These are phyloP conservation scores for Crenichthys baileyi DNA, from an alignment of 2,797 vertebrate genomes.

Conservation along the genomic window DNA sequence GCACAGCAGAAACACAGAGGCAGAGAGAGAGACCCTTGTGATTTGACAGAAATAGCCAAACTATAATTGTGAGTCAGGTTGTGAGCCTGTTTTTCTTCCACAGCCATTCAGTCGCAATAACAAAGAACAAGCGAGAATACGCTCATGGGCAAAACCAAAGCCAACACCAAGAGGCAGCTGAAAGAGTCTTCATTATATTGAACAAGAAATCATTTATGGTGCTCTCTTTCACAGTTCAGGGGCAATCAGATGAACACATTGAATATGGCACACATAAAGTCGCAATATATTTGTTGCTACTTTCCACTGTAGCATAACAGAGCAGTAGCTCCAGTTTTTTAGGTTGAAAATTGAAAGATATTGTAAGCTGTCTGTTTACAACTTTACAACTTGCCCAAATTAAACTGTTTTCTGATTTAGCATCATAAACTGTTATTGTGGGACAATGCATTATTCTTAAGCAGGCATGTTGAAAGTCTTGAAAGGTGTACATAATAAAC, in stretches of 20 bases:
- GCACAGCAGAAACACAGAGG: constrained; percentile 42
- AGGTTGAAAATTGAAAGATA: constrained; percentile 25
- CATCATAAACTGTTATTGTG: constrained; percentile 16
- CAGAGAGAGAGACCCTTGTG: constrained; percentile 51
- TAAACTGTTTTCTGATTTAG: constrained; percentile 6
- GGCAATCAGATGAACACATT: constrained; percentile 77
- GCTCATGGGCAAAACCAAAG: constrained; percentile 76
- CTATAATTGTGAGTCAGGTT: constrained; percentile 75
- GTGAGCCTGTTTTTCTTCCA: constrained; percentile 66
- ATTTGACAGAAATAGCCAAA: constrained; percentile 66
- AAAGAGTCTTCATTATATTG: constrained; percentile 74
- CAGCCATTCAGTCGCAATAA: constrained; percentile 70
- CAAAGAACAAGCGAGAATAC: constrained; percentile 63
- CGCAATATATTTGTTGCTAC: constrained; percentile 55
- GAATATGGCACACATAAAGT: constrained; percentile 71
- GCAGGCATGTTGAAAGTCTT: background rate
- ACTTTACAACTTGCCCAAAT: background rate
- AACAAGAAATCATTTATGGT: constrained; percentile 78
- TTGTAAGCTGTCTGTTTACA: constrained; percentile 14
- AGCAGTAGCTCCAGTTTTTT: constrained; percentile 20
- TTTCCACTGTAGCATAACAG: constrained; percentile 63
- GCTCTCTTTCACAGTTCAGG: constrained; percentile 62
- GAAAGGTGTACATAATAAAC: background rate
- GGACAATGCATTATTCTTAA: constrained; percentile 13
- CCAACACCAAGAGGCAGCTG: constrained; percentile 51